These are phyloP conservation scores for Lepidotrigona ventralis DNA, from an alignment of 1,140 invertebrate species.

Conservation along the genomic window DNA sequence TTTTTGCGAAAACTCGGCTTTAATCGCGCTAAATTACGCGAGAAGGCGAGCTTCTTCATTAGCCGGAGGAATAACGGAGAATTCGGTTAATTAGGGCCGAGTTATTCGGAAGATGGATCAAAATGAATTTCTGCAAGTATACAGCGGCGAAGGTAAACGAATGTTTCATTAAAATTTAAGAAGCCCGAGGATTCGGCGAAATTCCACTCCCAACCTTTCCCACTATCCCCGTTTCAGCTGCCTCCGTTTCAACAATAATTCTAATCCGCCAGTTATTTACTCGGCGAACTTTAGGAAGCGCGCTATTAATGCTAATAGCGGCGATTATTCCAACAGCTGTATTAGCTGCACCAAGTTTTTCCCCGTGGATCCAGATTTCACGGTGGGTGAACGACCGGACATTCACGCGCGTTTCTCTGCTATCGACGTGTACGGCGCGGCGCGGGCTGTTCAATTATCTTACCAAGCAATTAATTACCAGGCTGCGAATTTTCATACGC, in stretches of 20 bases:
- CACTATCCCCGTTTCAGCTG: neutral
- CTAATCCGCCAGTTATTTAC: constrained; percentile 58
- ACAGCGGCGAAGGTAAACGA: neutral
- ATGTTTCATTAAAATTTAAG: constrained; percentile 20
- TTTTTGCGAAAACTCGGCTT: neutral
- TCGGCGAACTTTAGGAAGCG: constrained; percentile 47
- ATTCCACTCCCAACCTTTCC: neutral
- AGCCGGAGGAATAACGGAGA: neutral
- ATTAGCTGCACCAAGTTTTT: constrained; percentile 42
- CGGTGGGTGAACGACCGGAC: neutral
- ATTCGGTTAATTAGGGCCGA: neutral
- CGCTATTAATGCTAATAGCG: constrained; percentile 43
- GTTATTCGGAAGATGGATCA: neutral
- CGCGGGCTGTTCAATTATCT: neutral
- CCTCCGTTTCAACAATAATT: constrained; percentile 44
- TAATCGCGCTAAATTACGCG: neutral
- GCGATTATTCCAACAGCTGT: constrained; percentile 47
- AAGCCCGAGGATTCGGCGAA: neutral
- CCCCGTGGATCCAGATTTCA: neutral
- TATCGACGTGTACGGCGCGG: neutral
- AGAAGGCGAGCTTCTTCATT: neutral
- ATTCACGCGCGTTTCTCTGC: neutral
- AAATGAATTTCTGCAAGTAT: neutral
- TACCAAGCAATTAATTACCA: neutral
- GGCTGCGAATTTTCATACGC: neutral